Conservation (phyloP, 2,113 vertebrate species). For the Spilogale gracilis region DNA sequence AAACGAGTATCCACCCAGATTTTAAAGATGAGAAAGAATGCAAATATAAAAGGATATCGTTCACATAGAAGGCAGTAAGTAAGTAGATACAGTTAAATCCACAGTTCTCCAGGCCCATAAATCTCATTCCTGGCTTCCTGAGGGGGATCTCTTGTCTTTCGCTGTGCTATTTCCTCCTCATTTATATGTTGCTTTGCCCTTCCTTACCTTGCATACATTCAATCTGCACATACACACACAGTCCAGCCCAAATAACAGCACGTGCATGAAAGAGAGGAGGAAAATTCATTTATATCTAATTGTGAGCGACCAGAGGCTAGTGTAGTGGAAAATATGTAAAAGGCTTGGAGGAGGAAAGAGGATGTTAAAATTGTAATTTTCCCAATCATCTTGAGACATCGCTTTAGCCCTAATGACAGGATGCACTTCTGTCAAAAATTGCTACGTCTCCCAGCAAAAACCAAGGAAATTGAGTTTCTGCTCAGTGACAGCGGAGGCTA, state of each 20-base stretch:
- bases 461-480: conserved; percentile 78
- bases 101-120: neutral
- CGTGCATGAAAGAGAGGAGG: neutral
- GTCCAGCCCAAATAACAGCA: neutral
- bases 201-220: neutral
- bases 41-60: neutral
- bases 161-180: neutral
- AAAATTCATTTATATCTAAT: conserved; percentile 84
- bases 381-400: conserved; percentile 81
- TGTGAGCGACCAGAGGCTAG: conserved; percentile 83
- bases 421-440: conserved; percentile 84
- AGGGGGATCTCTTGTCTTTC: neutral
- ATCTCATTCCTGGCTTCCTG: neutral
- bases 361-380: conserved; percentile 86
- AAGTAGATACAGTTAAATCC: neutral
- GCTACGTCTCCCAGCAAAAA: conserved; percentile 84
- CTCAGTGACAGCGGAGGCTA: conserved; percentile 59
- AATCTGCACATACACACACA: neutral
- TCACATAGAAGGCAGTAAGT: neutral
- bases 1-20: neutral
- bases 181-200: neutral
- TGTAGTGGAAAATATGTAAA: conserved; percentile 85
- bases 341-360: conserved; percentile 82
- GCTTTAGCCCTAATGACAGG: conserved; percentile 83
- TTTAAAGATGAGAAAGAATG: neutral